Conservation (phyloP, 2,113 vertebrate genomes). For the Apodemus speciosus region DNA sequence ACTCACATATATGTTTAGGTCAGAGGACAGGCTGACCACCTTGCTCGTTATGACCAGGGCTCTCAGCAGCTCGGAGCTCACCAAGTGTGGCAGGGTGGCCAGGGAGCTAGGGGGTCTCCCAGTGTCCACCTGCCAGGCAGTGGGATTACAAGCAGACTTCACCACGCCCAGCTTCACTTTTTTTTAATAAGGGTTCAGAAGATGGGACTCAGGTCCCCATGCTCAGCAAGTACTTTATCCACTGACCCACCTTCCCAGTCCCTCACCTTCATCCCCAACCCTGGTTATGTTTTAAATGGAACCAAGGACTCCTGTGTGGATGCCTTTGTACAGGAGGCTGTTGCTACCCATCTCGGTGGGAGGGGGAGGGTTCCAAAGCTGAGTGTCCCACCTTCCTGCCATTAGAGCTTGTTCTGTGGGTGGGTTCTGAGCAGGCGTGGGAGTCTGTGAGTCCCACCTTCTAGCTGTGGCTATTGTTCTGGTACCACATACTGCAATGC, state of each 20-base stretch:
- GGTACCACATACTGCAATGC: background rate
- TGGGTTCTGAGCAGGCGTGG: background rate
- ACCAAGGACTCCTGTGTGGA: background rate
- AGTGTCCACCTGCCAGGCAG: background rate
- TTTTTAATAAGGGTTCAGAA: background rate
- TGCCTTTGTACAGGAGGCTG: background rate
- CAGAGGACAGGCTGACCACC: background rate
- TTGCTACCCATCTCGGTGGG: no score
- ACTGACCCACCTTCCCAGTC: background rate
- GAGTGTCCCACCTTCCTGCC: slow-evolving; percentile 4
- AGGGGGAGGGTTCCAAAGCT: background rate
- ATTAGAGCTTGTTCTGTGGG: background rate
- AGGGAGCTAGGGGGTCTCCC: background rate
- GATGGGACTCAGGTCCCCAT: background rate
- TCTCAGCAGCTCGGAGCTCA: background rate
- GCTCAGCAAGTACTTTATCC: background rate
- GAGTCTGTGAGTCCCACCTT: background rate
- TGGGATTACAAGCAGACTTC: background rate
- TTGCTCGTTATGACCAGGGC: background rate
- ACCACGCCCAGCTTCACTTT: background rate
- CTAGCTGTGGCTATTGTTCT: slow-evolving; percentile 64
- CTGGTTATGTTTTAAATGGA: background rate
- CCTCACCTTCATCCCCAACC: background rate
- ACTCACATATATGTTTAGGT: background rate
- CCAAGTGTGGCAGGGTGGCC: background rate